Evolutionary conservation across 2,888 invertebrate species (phyloP).

Genomic region (Chaetoderma sp.): DNA sequence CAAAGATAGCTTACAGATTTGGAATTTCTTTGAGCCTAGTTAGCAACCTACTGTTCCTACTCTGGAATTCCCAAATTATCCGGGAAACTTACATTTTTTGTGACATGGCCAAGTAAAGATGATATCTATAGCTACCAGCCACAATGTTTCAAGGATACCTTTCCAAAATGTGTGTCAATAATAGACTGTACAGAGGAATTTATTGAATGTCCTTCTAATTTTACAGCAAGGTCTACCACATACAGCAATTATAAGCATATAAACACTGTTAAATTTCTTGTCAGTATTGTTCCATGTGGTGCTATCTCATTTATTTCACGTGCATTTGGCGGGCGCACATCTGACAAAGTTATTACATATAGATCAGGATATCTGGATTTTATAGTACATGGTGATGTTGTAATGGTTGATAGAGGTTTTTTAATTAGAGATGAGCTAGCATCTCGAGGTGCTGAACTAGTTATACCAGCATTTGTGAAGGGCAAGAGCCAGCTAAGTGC

Average conservation of each 20-base stretch:
- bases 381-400: constrained; percentile 22
- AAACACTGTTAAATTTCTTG: constrained; percentile 39
- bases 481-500: constrained; percentile 35
- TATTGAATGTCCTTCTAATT: constrained; percentile 13
- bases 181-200: constrained; percentile 30
- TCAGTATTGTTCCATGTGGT: constrained; percentile 35
- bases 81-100: too few species aligned
- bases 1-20: too few species aligned
- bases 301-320: constrained; percentile 28
- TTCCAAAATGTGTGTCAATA: constrained; percentile 18
- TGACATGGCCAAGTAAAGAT: neutral
- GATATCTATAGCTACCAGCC: neutral
- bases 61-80: too few species aligned
- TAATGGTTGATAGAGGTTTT: constrained; percentile 43
- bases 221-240: constrained; percentile 24
- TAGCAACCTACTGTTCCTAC: too few species aligned
- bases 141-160: constrained; percentile 6
- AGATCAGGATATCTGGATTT: constrained; percentile 34
- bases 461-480: constrained; percentile 32
- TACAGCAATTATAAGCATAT: constrained; percentile 44
- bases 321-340: constrained; percentile 33
- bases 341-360: constrained; percentile 33
- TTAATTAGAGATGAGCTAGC: constrained; percentile 31
- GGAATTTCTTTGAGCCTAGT: too few species aligned
- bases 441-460: constrained; percentile 8